phyloP scores from a whole-genome alignment of 2,113 vertebrate species.

The Chaetops frenatus region DNA sequence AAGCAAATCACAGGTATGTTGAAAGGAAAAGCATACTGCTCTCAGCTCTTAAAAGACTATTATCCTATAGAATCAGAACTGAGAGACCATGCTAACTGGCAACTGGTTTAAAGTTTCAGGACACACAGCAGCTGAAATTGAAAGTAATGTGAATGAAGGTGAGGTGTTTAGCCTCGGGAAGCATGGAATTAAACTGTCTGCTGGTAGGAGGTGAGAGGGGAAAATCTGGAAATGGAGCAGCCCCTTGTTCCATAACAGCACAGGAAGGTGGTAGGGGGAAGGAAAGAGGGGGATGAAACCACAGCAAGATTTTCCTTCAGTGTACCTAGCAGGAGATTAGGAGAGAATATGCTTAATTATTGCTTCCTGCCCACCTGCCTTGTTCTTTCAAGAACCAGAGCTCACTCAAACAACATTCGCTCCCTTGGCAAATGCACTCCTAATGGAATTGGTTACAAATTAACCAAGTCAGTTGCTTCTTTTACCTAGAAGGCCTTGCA shows the following conservation, averaged over 20 bases:
- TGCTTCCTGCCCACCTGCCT: constrained; percentile 55
- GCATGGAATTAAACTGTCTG: constrained; percentile 24
- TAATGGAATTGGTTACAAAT: constrained; percentile 36
- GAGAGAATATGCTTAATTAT: constrained; percentile 49
- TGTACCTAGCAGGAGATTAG: constrained; percentile 45
- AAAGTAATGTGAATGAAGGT: constrained; percentile 7
- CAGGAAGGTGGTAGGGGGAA: neutral
- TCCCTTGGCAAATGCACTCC: constrained; percentile 3
- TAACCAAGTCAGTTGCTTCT: constrained; percentile 10
- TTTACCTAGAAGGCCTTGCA: neutral
- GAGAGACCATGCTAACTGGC: neutral
- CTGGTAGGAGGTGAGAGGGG: neutral
- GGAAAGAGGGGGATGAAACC: neutral
- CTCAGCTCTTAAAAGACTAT: neutral
- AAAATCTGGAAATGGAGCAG: neutral
- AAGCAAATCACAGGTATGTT: neutral
- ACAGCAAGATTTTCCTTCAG: constrained; percentile 26
- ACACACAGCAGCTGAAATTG: neutral
- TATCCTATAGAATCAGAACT: neutral
- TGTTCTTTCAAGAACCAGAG: constrained; percentile 4
- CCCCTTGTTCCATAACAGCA: neutral
- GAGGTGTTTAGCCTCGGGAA: constrained; percentile 21
- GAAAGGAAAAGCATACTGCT: neutral
- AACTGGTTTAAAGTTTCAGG: neutral
- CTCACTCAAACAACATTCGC: constrained; percentile 17